Evolutionary conservation across 2,797 vertebrate genomes (phyloP).

Genomic region (Tokudaia muenninki): DNA sequence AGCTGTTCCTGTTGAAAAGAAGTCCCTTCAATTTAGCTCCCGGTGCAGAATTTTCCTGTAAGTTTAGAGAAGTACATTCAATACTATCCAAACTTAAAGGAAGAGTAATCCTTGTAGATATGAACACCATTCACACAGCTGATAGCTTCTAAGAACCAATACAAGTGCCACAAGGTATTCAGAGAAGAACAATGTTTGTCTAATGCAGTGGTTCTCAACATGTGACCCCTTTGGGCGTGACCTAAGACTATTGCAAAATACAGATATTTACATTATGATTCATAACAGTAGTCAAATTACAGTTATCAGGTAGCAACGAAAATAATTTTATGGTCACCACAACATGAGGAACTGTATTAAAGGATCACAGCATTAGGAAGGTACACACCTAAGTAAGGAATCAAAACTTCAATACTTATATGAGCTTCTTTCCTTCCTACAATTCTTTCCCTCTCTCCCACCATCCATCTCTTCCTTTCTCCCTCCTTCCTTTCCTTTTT

Average conservation of each 20-base stretch:
- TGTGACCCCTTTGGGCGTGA: background rate
- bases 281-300: background rate
- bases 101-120: background rate
- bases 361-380: background rate
- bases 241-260: background rate
- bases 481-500: accelerated
- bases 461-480: background rate
- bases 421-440: background rate
- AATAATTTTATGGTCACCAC: background rate
- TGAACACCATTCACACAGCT: background rate
- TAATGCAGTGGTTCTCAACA: background rate
- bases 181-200: background rate
- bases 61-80: too few species aligned
- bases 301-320: background rate
- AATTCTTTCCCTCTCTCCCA: background rate
- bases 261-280: background rate
- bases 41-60: background rate
- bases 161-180: background rate
- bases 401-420: background rate
- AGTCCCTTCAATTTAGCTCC: background rate
- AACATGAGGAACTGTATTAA: background rate
- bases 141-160: background rate
- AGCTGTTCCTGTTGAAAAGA: background rate
- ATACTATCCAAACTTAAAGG: background rate
- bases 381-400: background rate